Percentiles rank a stretch among this genome's conserved stretches.
Evolutionary conservation across 1,140 invertebrate genomes (phyloP).

Genomic region (Lanistes nyassanus): DNA sequence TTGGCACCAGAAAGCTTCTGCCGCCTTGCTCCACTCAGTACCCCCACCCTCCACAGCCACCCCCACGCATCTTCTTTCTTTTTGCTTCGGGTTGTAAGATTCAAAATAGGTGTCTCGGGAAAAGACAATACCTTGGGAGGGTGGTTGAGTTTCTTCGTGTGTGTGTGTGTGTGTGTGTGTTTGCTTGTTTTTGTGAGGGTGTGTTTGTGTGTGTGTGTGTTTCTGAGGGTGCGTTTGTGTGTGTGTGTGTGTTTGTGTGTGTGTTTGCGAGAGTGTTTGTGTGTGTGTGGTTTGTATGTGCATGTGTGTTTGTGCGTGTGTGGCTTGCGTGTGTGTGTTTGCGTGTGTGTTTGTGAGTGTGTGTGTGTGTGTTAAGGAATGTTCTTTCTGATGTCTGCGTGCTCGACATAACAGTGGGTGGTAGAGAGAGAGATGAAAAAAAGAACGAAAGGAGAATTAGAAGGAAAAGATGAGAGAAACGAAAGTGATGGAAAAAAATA

Average conservation of each 20-base stretch:
- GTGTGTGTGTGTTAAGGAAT: background rate
- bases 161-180: too few relatives aligned
- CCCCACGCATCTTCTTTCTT: too few relatives aligned
- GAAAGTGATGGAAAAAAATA: background rate
- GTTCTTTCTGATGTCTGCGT: background rate
- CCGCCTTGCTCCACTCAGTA: too few relatives aligned
- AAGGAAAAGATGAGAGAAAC: background rate
- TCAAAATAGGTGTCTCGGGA: too few relatives aligned
- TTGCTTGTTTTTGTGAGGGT: too few relatives aligned
- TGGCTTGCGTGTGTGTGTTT: background rate
- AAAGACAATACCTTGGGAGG: too few relatives aligned
- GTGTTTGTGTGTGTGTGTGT: too few relatives aligned
- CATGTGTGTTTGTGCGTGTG: background rate
- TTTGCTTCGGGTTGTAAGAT: too few relatives aligned
- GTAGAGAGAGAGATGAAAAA: background rate
- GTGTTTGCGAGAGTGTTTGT: background rate
- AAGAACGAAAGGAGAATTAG: background rate
- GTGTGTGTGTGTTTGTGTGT: background rate
- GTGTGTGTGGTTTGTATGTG: background rate
- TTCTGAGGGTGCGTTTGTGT: background rate
- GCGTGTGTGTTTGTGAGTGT: background rate
- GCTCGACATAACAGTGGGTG: background rate
- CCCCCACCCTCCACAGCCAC: too few relatives aligned
- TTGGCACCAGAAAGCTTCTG: too few relatives aligned
- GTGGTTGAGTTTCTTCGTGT: too few relatives aligned